These are phyloP conservation scores for Lophura nycthemera DNA, from an alignment of 2,113 vertebrate species.

Conservation along the genomic window DNA sequence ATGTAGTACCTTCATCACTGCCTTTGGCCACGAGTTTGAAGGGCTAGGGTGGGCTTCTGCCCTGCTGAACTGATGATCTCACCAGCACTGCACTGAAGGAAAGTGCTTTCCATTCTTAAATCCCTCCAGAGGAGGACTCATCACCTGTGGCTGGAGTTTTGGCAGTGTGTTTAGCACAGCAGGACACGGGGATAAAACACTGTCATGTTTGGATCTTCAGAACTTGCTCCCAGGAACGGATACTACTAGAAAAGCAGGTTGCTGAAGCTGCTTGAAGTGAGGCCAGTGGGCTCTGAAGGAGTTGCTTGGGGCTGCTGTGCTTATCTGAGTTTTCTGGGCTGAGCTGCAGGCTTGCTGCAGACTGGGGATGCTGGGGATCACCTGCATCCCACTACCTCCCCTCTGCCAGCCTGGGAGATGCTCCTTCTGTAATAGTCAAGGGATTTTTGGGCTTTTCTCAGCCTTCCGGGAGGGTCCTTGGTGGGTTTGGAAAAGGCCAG, in stretches of 20 bases:
- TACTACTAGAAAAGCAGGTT: not conserved
- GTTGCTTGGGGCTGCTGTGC: not conserved
- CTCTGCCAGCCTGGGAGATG: not conserved
- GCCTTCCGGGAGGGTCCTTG: not conserved
- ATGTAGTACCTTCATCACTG: rapidly evolving
- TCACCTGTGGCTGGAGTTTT: not conserved
- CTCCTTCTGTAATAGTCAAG: rapidly evolving
- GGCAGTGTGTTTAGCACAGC: not conserved
- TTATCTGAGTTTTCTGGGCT: not conserved
- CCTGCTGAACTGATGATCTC: not conserved
- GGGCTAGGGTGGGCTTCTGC: not conserved
- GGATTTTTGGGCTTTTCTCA: not conserved
- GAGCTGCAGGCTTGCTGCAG: no score
- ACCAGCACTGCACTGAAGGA: not conserved
- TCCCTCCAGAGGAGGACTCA: not conserved
- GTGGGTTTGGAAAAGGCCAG: not conserved
- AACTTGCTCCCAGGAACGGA: not conserved
- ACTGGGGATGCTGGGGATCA: no score
- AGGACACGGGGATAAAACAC: not conserved
- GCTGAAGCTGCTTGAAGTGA: not conserved
- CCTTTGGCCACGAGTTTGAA: not conserved
- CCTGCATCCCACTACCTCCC: not conserved
- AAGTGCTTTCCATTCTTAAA: not conserved
- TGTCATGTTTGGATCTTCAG: not conserved
- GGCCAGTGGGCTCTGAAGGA: not conserved